A percentile compares a stretch with the other conserved stretches of the same genome.
Evolutionary conservation across 2,888 invertebrate genomes (phyloP).

Genomic region (Lasius fuliginosus): DNA sequence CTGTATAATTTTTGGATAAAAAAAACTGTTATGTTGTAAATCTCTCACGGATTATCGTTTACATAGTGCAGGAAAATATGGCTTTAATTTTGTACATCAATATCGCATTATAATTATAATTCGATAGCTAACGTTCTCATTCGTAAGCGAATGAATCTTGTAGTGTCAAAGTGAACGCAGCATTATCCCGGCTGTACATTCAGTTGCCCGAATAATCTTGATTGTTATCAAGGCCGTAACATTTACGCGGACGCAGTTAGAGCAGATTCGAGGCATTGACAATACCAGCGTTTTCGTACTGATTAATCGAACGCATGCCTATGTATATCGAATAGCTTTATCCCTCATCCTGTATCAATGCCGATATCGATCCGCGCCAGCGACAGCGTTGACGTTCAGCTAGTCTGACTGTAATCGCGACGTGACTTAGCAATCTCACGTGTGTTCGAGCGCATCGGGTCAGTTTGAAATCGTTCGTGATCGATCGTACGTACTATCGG

Average conservation of each 20-base stretch:
- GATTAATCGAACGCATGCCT: conserved; percentile 71
- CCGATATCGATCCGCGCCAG: conserved; percentile 41
- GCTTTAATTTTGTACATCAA: background rate
- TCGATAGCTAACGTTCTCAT: conserved; percentile 19
- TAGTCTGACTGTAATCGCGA: conserved; percentile 49
- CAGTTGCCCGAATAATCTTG: conserved; percentile 73
- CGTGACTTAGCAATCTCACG: conserved; percentile 58
- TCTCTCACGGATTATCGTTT: background rate
- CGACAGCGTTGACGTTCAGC: conserved; percentile 51
- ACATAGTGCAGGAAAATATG: background rate
- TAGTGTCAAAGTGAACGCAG: conserved; percentile 32
- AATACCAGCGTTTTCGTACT: conserved; percentile 62
- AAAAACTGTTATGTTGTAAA: background rate
- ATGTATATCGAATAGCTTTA: conserved; percentile 55
- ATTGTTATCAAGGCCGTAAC: conserved; percentile 77
- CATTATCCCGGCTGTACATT: conserved; percentile 46
- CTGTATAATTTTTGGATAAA: background rate
- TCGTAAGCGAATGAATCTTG: conserved; percentile 36
- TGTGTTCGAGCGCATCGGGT: conserved; percentile 53
- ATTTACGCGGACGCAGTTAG: conserved; percentile 71
- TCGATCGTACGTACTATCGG: conserved; percentile 40
- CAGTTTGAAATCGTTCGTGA: conserved; percentile 43
- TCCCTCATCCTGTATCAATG: conserved; percentile 51
- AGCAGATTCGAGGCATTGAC: conserved; percentile 60
- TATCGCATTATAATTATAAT: conserved; percentile 25